Conservation (phyloP, 2,888 invertebrate species). For the Drosophila tripunctata region DNA sequence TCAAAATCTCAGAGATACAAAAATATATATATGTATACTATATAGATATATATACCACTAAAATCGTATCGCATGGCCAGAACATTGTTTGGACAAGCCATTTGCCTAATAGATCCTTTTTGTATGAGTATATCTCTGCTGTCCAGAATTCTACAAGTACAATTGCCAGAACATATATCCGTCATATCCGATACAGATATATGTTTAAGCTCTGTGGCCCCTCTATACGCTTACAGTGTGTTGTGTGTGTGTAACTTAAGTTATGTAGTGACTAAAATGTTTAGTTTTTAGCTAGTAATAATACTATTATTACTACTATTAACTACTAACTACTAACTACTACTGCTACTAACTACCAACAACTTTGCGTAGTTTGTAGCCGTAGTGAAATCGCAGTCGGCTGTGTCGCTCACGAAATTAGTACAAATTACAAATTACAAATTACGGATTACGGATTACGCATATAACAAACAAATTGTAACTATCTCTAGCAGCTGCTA, state of each 20-base stretch:
- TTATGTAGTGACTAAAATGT: conserved; percentile 71
- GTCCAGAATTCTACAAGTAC: not conserved
- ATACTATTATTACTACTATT: conserved; percentile 48
- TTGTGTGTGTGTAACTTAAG: conserved; percentile 34
- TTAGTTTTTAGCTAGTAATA: conserved; percentile 68
- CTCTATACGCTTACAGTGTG: not conserved
- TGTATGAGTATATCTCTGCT: conserved; percentile 8
- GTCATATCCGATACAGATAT: conserved; percentile 11
- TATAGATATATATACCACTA: conserved; percentile 1
- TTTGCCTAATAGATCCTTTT: conserved; percentile 21
- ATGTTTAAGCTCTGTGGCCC: conserved; percentile 7
- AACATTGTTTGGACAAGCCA: conserved; percentile 23
- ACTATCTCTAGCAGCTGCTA: conserved; percentile 66
- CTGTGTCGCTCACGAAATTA: conserved; percentile 34
- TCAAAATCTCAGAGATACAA: conserved; percentile 29
- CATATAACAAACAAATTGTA: conserved; percentile 59
- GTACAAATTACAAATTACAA: not conserved
- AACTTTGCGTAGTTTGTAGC: conserved; percentile 21
- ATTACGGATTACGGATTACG: conserved; percentile 50
- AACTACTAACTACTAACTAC: too few species aligned
- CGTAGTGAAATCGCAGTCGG: conserved; percentile 42
- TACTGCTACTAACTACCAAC: too few species aligned
- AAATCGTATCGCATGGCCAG: conserved; percentile 22
- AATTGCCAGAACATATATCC: not conserved
- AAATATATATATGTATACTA: conserved; percentile 19